Evolutionary conservation across 2,797 vertebrate genomes (phyloP), one percentile per base, ranked within the genome.

Genomic region (Gallirallus australis): DNA sequence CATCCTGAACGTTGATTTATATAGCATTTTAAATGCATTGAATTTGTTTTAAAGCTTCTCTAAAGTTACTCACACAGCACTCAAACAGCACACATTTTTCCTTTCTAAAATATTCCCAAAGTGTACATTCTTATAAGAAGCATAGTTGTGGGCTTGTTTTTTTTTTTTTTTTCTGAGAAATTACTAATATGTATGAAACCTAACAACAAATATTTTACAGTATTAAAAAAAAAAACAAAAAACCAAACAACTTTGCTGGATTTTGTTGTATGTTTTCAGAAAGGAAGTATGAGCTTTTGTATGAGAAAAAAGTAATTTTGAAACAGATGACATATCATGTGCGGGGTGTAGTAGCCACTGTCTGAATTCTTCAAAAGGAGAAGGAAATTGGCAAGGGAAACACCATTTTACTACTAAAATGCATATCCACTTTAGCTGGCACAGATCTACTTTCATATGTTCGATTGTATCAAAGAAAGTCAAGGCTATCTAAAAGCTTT

Each of bases 1-100:
- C 63, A 57, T 75, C 91, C 93, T 90, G 89, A 94, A 92, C 97
- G 97, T 97, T 97, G 97, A 97, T 96, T 97, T 95, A 95, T 93
- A 97, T 93, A 97, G 81, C 79, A 78, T 96, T 97, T 97, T 91
- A 97, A 96, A 96, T 95, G 72, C 66, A 83, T 48, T 66, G 68
- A 86, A 69, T 85, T 85, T 91, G 40, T 92, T 95, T 95, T 80
- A 96, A 92, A 93, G 59, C 31, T 82, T 93, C 88, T 92, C 59
- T 82, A 39, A 86, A 90, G 45, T 88, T 89, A 66, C 72, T 72
- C 19, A 42, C 25, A 39, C 37, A 60, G 31, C 42, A 79, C 91
- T 86, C 83, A 21, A 87, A 17, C 23, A 85, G 27, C 21, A 39
- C 11, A 13, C 21, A 17, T 87, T 91, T 90, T 69, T 86, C 50